phyloP scores from a whole-genome alignment of 2,797 vertebrate species.

The Pseudomugil gertrudae region DNA sequence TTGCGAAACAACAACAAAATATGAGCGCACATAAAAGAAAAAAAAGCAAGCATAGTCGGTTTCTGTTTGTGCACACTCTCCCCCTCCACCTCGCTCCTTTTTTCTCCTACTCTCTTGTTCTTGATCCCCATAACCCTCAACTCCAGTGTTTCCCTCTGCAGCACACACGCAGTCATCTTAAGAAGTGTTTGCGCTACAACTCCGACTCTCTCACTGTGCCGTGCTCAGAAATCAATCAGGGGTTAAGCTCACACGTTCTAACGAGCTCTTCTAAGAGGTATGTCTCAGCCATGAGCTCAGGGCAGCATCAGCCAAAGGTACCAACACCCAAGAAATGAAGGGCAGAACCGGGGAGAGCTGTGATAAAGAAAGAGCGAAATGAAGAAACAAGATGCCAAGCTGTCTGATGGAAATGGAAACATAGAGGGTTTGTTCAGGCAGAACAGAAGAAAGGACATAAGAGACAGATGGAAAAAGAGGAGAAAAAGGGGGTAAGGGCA shows the following conservation, averaged over 20 bases:
- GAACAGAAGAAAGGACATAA: conserved; percentile 45
- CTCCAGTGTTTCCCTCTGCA: conserved; percentile 29
- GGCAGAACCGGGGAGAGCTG: conserved; percentile 24
- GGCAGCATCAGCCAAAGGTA: conserved; percentile 54
- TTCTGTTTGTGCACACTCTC: conserved; percentile 46
- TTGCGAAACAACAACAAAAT: conserved; percentile 71
- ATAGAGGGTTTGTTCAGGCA: conserved; percentile 51
- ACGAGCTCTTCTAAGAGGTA: conserved; percentile 71
- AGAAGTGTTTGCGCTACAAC: conserved; percentile 56
- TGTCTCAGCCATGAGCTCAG: conserved; percentile 56
- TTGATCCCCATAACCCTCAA: conserved; percentile 57
- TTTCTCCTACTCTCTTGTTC: conserved; percentile 48
- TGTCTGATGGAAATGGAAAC: conserved; percentile 55
- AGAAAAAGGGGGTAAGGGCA: conserved; percentile 45
- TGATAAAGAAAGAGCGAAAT: conserved; percentile 21
- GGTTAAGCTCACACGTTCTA: conserved; percentile 78
- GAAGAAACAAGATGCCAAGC: conserved; percentile 42
- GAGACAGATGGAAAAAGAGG: conserved; percentile 57
- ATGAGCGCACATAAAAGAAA: conserved; percentile 64
- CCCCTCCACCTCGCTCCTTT: conserved; percentile 8
- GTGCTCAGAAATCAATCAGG: conserved; percentile 77
- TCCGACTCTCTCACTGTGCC: conserved; percentile 54
- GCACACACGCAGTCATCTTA: conserved; percentile 45
- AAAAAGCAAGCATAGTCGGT: conserved; percentile 42
- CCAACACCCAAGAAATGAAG: conserved; percentile 40